These are phyloP conservation scores for Podarcis lilfordi DNA, from an alignment of 2,797 vertebrate genomes.

Conservation along the genomic window DNA sequence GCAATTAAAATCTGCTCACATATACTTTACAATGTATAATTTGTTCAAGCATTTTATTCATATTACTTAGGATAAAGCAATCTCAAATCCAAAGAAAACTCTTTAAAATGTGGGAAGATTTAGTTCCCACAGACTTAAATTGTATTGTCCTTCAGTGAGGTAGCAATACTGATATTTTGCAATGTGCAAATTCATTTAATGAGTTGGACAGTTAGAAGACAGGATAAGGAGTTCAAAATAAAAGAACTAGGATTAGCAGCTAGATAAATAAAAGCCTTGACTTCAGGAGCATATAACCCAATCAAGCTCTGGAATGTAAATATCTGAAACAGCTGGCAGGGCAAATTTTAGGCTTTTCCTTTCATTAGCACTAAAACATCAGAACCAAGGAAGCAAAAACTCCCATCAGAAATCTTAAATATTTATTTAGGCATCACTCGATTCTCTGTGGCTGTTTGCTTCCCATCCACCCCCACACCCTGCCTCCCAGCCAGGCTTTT, in stretches of 20 bases:
- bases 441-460: constrained; percentile 16
- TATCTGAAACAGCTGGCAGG: constrained; percentile 13
- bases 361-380: constrained; percentile 1
- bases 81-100: neutral
- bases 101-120: neutral
- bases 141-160: neutral
- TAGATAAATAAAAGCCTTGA: neutral
- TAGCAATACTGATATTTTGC: neutral
- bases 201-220: neutral
- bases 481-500: constrained; percentile 27
- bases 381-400: constrained; percentile 8
- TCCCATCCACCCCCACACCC: too few species aligned
- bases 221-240: neutral
- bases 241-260: neutral
- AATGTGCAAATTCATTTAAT: neutral
- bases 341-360: neutral
- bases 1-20: too few species aligned
- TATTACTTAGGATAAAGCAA: neutral
- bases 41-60: neutral
- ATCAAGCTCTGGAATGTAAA: constrained; percentile 7
- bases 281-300: neutral
- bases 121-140: neutral
- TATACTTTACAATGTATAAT: neutral
- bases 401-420: constrained; percentile 17
- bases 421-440: constrained; percentile 40